phyloP scores from a whole-genome alignment of 2,888 invertebrate species.

The Alsophila aescularia region DNA sequence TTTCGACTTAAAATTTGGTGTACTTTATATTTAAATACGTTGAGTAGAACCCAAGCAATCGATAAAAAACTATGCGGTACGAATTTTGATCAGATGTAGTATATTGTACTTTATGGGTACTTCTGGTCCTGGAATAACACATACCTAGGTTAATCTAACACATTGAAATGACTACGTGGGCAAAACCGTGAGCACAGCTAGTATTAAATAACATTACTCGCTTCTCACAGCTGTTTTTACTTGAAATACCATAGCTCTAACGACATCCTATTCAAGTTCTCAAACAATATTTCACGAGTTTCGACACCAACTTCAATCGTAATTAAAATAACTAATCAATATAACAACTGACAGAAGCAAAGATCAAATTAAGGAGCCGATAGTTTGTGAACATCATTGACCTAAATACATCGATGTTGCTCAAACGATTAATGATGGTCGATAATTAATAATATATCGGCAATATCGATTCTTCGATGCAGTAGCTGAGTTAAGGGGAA shows the following conservation, averaged over 20 bases:
- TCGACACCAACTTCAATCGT: conserved; percentile 39
- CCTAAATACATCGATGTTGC: conserved; percentile 59
- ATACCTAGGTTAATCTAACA: too few relatives aligned
- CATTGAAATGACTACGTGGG: too few relatives aligned
- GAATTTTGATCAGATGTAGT: too few relatives aligned
- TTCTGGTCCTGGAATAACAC: too few relatives aligned
- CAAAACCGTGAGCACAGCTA: too few relatives aligned
- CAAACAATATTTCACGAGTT: conserved; percentile 41
- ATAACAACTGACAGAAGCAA: conserved; percentile 46
- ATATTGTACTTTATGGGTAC: too few relatives aligned
- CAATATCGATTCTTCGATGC: conserved; percentile 36
- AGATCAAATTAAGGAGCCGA: conserved; percentile 54
- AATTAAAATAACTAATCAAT: conserved; percentile 61
- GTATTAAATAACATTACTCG: not conserved
- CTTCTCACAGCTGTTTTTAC: not conserved
- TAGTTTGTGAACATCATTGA: conserved; percentile 66
- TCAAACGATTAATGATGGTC: conserved; percentile 59
- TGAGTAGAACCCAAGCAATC: too few relatives aligned
- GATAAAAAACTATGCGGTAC: too few relatives aligned
- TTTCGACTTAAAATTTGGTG: too few relatives aligned
- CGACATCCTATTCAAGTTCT: conserved; percentile 21
- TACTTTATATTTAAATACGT: too few relatives aligned
- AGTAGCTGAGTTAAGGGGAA: conserved; percentile 34
- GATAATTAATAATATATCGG: conserved; percentile 62
- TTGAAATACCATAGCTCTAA: conserved; percentile 13